A percentile compares a stretch with the other conserved stretches of the same genome.
These are phyloP conservation scores for Pseudochirops corinnae DNA, from an alignment of 2,797 vertebrate genomes.

Conservation along the genomic window DNA sequence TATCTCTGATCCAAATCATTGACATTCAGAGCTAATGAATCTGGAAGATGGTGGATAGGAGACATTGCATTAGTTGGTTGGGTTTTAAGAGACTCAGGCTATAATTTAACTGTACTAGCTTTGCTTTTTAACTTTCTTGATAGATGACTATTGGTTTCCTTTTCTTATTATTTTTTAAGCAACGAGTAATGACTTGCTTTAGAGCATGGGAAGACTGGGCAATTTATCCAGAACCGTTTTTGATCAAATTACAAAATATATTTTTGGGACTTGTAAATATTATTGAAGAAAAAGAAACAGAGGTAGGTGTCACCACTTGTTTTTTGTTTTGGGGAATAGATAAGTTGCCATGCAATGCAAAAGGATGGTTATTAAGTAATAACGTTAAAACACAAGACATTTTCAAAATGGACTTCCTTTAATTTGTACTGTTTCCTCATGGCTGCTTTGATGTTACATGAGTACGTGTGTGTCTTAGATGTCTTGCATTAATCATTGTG, in stretches of 20 bases:
- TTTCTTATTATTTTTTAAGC: constrained; percentile 84
- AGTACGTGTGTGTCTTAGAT: not conserved
- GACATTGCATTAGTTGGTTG: constrained; percentile 23
- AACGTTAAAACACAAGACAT: not conserved
- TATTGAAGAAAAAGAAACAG: constrained; percentile 92
- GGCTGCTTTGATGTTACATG: not conserved
- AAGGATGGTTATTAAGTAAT: not conserved
- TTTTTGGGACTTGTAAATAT: constrained; percentile 98
- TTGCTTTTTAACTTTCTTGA: constrained; percentile 20
- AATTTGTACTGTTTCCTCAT: not conserved
- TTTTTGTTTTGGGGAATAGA: constrained; percentile 16
- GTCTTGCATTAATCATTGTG: not conserved
- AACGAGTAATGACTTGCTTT: constrained; percentile 99
- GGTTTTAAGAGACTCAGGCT: not conserved
- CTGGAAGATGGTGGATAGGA: constrained; percentile 11
- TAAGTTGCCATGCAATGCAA: not conserved
- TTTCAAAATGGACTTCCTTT: not conserved
- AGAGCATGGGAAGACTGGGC: constrained; percentile 99
- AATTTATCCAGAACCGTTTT: constrained; percentile 98
- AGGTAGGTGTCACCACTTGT: constrained; percentile 78
- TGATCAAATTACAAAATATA: constrained; percentile 99
- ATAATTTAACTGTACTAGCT: not conserved
- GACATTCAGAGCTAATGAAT: constrained; percentile 29
- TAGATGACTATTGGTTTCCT: not conserved
- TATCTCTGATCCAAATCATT: constrained; percentile 27